Evolutionary conservation across 2,113 vertebrate species (phyloP).

Genomic region (Chloebia gouldiae): DNA sequence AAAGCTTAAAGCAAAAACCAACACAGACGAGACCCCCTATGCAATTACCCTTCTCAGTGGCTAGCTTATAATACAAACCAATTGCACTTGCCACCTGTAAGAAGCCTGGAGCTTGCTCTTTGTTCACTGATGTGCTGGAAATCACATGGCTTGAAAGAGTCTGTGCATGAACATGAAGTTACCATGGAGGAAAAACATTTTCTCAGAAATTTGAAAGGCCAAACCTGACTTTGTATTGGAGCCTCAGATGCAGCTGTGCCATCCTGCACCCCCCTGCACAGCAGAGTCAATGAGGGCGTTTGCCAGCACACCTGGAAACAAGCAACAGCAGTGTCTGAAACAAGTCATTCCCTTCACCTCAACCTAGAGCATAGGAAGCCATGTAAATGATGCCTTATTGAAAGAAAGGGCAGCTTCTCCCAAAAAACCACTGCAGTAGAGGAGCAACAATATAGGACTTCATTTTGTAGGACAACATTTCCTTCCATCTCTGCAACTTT

Average conservation of each 20-base stretch:
- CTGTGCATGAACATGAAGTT: neutral
- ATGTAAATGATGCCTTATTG: slow-evolving; percentile 43
- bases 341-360: neutral
- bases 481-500: neutral
- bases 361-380: neutral
- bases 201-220: neutral
- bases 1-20: slow-evolving; percentile 29
- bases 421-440: accelerated
- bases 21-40: slow-evolving; percentile 3
- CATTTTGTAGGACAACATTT: neutral
- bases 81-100: slow-evolving; percentile 13
- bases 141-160: neutral
- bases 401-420: slow-evolving; percentile 28
- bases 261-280: neutral
- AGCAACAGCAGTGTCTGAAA: neutral
- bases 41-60: slow-evolving; percentile 31
- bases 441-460: neutral
- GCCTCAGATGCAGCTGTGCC: neutral
- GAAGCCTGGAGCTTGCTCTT: neutral
- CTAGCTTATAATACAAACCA: slow-evolving; percentile 4
- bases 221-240: neutral
- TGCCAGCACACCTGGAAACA: neutral
- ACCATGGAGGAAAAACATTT: neutral
- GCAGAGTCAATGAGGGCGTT: accelerated
- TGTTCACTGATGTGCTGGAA: neutral